Percentiles rank a stretch among this genome's conserved stretches.
Evolutionary conservation across 1,140 invertebrate genomes (phyloP).

Genomic region (Drosophila ficusphila): DNA sequence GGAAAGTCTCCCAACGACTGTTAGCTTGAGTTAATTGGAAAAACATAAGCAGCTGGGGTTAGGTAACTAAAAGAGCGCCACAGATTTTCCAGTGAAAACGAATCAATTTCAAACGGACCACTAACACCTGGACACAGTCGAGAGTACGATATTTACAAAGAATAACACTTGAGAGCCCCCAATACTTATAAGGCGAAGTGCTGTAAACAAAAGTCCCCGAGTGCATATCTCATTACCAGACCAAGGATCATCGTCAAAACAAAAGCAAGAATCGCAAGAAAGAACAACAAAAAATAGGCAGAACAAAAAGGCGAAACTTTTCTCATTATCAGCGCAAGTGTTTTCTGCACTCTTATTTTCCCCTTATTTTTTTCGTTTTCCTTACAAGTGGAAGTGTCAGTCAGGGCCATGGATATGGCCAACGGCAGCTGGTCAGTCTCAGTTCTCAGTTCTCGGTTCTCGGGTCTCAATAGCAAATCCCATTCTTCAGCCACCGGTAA

Average conservation of each 20-base stretch:
- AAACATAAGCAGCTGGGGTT: slow-evolving; percentile 11
- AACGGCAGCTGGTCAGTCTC: slow-evolving; percentile 30
- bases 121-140: slow-evolving; percentile 35
- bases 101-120: slow-evolving; percentile 7
- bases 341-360: slow-evolving; percentile 36
- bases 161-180: slow-evolving; percentile 14
- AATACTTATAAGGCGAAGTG: slow-evolving; percentile 7
- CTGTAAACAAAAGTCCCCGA: slow-evolving; percentile 58
- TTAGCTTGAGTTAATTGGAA: not conserved
- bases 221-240: slow-evolving; percentile 69
- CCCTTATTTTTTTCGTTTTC: not conserved
- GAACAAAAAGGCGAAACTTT: slow-evolving; percentile 48
- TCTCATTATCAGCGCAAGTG: slow-evolving; percentile 74
- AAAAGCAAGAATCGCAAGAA: slow-evolving; percentile 54
- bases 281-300: slow-evolving; percentile 20
- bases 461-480: not conserved
- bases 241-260: slow-evolving; percentile 69
- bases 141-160: slow-evolving; percentile 44
- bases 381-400: slow-evolving; percentile 27
- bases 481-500: slow-evolving; percentile 9
- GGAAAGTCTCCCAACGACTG: not conserved
- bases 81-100: slow-evolving; percentile 25
- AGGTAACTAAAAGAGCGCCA: slow-evolving; percentile 15
- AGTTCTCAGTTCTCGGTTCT: slow-evolving; percentile 6
- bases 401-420: slow-evolving; percentile 61